phyloP scores from a whole-genome alignment of 2,888 invertebrate species.

The Tinea pellionella region DNA sequence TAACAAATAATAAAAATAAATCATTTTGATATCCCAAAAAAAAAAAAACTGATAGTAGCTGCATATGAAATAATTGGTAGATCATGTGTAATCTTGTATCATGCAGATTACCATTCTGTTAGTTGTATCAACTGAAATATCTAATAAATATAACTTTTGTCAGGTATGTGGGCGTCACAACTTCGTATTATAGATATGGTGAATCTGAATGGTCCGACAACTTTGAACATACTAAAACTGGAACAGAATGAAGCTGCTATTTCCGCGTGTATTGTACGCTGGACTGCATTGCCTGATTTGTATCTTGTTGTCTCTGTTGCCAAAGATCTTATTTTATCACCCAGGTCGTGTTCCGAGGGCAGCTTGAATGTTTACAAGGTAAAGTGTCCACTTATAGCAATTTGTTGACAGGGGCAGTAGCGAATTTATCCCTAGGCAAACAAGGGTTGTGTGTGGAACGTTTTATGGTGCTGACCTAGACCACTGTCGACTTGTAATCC shows the following conservation, averaged over 20 bases:
- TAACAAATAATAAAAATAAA: no score
- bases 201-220: constrained; percentile 70
- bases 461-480: no score
- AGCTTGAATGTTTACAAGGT: constrained; percentile 89
- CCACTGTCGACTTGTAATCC: no score
- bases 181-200: constrained; percentile 90
- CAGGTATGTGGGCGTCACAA: constrained; percentile 95
- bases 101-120: no score
- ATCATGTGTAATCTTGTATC: no score
- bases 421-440: no score
- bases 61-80: no score
- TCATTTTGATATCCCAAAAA: no score
- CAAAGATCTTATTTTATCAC: constrained; percentile 90
- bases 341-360: constrained; percentile 84
- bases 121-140: no score
- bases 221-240: constrained; percentile 81
- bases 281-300: constrained; percentile 64
- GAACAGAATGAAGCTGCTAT: constrained; percentile 98
- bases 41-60: no score
- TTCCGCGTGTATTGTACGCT: constrained; percentile 86
- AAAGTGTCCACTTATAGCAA: constrained; percentile 7
- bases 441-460: no score
- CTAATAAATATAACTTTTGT: no score
- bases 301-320: constrained; percentile 91
- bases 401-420: neutral